phyloP scores from a whole-genome alignment of 1,140 invertebrate genomes.

The Anastrepha obliqua region DNA sequence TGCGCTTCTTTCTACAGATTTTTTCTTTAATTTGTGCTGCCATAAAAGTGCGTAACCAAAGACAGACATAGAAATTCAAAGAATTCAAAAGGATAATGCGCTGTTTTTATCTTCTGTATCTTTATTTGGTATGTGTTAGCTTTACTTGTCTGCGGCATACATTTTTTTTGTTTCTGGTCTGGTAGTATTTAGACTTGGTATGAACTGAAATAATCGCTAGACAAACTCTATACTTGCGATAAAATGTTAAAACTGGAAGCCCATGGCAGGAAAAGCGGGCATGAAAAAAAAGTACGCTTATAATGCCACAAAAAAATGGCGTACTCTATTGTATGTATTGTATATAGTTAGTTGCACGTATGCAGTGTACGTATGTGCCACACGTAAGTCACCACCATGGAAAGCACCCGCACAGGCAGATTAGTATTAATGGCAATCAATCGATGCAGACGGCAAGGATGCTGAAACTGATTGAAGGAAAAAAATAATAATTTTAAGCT shows the following conservation, averaged over 20 bases:
- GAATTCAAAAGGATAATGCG: background rate
- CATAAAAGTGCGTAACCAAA: background rate
- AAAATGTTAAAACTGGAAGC: background rate
- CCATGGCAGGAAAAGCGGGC: background rate
- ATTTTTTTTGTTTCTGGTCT: too few species aligned
- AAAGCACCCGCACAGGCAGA: background rate
- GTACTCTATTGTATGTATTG: background rate
- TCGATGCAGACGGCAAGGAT: background rate
- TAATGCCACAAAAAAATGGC: background rate
- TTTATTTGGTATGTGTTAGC: too few species aligned
- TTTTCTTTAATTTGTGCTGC: background rate
- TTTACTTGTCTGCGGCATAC: too few species aligned
- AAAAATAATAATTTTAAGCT: background rate
- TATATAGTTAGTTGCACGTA: background rate
- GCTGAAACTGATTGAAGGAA: background rate
- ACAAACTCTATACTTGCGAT: background rate
- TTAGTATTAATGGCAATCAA: background rate
- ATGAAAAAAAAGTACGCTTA: background rate
- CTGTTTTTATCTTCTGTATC: background rate
- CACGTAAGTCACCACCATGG: background rate
- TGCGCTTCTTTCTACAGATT: background rate
- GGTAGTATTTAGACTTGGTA: too few species aligned
- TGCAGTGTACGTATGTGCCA: background rate
- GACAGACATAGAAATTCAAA: background rate
- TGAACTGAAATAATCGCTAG: too few species aligned